Conservation (phyloP, 1,140 invertebrate genomes). For the Drosophila nasuta region DNA sequence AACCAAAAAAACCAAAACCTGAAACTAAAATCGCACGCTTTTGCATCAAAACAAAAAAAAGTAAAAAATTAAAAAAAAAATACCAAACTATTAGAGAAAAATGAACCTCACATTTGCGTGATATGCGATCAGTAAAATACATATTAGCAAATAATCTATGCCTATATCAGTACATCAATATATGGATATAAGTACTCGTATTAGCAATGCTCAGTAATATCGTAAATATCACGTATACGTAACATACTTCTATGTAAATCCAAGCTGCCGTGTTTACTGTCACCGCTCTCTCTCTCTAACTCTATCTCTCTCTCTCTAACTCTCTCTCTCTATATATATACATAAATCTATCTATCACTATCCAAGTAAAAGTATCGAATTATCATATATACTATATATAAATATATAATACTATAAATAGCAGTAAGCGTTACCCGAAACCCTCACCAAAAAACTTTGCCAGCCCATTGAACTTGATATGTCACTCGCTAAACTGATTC, state of each 20-base stretch:
- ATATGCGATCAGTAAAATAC: slow-evolving; percentile 74
- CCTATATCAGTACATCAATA: slow-evolving; percentile 61
- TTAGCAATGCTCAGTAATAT: slow-evolving; percentile 75
- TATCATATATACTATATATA: slow-evolving; percentile 10
- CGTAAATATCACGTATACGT: slow-evolving; percentile 78
- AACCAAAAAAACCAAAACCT: slow-evolving; percentile 42
- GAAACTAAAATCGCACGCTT: slow-evolving; percentile 83
- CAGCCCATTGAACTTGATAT: slow-evolving; percentile 43
- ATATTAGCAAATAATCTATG: slow-evolving; percentile 64
- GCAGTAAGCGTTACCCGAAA: slow-evolving; percentile 42
- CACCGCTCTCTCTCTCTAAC: slow-evolving; percentile 61
- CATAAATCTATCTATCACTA: slow-evolving; percentile 44
- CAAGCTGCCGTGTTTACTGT: slow-evolving; percentile 72
- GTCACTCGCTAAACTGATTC: slow-evolving; percentile 35
- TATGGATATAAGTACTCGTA: slow-evolving; percentile 55
- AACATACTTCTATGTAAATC: slow-evolving; percentile 69
- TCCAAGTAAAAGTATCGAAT: slow-evolving; percentile 40
- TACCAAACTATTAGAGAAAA: slow-evolving; percentile 48
- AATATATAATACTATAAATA: slow-evolving; percentile 15
- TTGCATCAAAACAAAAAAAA: slow-evolving; percentile 73
- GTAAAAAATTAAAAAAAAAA: slow-evolving; percentile 46
- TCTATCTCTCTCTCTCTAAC: slow-evolving; percentile 34
- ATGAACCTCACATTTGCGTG: slow-evolving; percentile 65
- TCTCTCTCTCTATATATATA: slow-evolving; percentile 37
- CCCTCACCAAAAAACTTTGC: slow-evolving; percentile 30